A percentile compares a stretch with the other conserved stretches of the same genome.
Evolutionary conservation across 2,797 vertebrate genomes (phyloP).

Genomic region (Chaetophractus vellerosus): DNA sequence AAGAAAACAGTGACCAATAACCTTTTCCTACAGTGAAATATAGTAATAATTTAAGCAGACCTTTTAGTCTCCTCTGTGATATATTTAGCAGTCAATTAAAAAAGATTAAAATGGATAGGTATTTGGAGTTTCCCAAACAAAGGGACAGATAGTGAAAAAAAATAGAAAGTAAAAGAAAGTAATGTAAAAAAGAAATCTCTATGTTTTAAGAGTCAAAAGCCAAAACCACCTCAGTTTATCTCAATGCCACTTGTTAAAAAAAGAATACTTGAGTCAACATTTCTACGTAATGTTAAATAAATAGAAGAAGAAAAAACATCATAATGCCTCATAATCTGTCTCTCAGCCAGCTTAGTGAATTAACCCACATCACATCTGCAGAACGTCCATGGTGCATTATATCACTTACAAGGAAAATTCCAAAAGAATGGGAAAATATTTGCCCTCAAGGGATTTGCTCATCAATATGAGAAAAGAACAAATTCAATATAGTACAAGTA

Average conservation of each 20-base stretch:
- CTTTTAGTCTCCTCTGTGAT: background rate
- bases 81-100: conserved; percentile 47
- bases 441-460: background rate
- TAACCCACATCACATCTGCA: background rate
- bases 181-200: background rate
- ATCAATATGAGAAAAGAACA: background rate
- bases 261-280: conserved; percentile 11
- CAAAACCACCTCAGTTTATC: background rate
- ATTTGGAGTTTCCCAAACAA: conserved; percentile 34
- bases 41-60: background rate
- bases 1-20: conserved; percentile 3
- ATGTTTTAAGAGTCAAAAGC: conserved; percentile 18
- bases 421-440: conserved; percentile 39
- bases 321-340: background rate
- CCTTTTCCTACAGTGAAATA: background rate
- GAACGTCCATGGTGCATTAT: background rate
- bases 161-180: too few relatives aligned
- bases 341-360: conserved; percentile 37
- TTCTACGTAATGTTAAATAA: conserved; percentile 19
- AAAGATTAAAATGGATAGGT: conserved; percentile 46
- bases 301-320: background rate
- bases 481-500: background rate
- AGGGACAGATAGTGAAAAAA: conserved; percentile 33
- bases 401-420: background rate
- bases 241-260: conserved; percentile 24